These are phyloP conservation scores for Hyposoter didymator DNA, from an alignment of 2,888 invertebrate genomes.

Conservation along the genomic window DNA sequence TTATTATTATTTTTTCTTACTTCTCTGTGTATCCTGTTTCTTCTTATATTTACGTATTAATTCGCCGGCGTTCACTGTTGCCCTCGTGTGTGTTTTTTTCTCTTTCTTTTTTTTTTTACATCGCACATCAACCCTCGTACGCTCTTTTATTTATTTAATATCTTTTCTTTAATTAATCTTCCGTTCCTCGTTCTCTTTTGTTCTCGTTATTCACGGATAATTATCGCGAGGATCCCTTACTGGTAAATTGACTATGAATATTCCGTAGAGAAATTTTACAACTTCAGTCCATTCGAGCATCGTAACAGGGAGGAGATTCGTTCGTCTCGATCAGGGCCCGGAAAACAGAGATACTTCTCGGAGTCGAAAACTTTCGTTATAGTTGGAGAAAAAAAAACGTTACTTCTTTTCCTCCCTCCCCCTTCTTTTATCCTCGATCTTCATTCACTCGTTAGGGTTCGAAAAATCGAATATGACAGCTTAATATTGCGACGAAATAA, in stretches of 20 bases:
- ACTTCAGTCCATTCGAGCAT: slow-evolving; percentile 81
- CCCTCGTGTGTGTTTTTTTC: slow-evolving; percentile 42
- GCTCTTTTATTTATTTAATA: slow-evolving; percentile 43
- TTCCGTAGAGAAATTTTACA: slow-evolving; percentile 82
- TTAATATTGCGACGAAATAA: slow-evolving; percentile 42
- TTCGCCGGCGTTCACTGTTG: slow-evolving; percentile 24
- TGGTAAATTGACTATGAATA: slow-evolving; percentile 83
- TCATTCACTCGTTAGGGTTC: slow-evolving; percentile 9
- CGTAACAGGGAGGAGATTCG: slow-evolving; percentile 46
- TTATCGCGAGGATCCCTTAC: slow-evolving; percentile 77
- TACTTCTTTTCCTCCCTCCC: neutral
- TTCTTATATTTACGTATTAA: slow-evolving; percentile 58
- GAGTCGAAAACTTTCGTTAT: slow-evolving; percentile 2
- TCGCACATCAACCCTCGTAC: slow-evolving; percentile 59
- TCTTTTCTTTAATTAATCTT: slow-evolving; percentile 39
- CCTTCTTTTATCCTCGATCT: neutral
- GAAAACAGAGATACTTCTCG: slow-evolving; percentile 9
- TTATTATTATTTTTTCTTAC: slow-evolving; percentile 40
- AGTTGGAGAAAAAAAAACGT: neutral
- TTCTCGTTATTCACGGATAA: slow-evolving; percentile 73
- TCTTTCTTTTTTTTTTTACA: slow-evolving; percentile 66
- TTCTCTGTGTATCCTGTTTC: slow-evolving; percentile 34
- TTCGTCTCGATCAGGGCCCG: slow-evolving; percentile 3
- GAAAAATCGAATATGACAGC: neutral
- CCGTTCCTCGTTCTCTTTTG: slow-evolving; percentile 25